Evolutionary conservation across 1,140 invertebrate genomes (phyloP), one percentile per base, ranked within the genome.

Genomic region (Meloidogyne floridensis): DNA sequence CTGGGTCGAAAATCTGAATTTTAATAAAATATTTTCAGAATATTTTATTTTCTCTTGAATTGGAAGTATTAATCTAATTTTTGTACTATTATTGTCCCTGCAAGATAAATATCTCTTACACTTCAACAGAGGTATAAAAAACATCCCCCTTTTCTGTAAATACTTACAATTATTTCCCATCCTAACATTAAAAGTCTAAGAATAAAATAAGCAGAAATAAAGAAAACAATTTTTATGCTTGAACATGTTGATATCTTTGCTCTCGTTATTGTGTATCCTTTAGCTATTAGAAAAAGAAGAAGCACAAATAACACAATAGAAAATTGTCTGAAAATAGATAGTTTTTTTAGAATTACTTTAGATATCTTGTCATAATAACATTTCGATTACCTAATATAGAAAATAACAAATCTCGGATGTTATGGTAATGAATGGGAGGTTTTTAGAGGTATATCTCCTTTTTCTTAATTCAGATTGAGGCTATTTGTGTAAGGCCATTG

Each of bases 221-320:
- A 94, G n/a, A 94, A 91, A 6, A 93, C 93, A 15, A 95, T 91
- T 91, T 95, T 94, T 5, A 94, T 91, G 0, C 93, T 92, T 32
- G 94, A 93, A 13, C 90, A 91, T 2, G 93, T 90, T 70, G 93
- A 92, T 13, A 96, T 90, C 2, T 94, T 90, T 0, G 94, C 95
- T 80, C 95, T 92, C 0, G 95, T 96, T 13, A 97, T 93, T 0
- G 95, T 96, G 87, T 94, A 96, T 3, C 95, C 95, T 90, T 96
- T 95, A 0, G 94, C 95, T 87, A 96, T 91, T 18, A 97, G 90
- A 42, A 97, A 91, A 47, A 97, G 91, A 54, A 96, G 91, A 1
- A 95, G 87, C 0, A 96, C 91, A 85, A 94, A 95, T 3, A 93
- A 90, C 75, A 93, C 93, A 88, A 93, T 94, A 74, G 83, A 94